Percentiles rank a stretch among this genome's conserved stretches.
These are phyloP conservation scores for Cotesia congregata DNA, from an alignment of 2,888 invertebrate species.

Conservation along the genomic window DNA sequence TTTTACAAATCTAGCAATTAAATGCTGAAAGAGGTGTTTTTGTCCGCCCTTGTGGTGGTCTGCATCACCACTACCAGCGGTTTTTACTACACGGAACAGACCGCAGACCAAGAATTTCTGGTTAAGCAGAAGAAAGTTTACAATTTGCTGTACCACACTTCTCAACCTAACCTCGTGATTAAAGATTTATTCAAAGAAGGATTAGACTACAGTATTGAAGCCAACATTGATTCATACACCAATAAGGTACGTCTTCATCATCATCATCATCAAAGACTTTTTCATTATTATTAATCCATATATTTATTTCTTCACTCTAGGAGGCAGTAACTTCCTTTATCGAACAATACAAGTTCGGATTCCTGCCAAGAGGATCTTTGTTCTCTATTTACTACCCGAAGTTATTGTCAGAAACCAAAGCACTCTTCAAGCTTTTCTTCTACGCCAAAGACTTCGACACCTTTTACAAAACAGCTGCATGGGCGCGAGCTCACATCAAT, in stretches of 20 bases:
- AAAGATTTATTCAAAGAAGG: slow-evolving; percentile 57
- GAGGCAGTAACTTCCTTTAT: slow-evolving; percentile 71
- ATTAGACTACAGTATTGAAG: slow-evolving; percentile 54
- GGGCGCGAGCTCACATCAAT: slow-evolving; percentile 75
- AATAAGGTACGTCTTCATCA: slow-evolving; percentile 52
- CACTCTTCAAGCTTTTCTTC: slow-evolving; percentile 74
- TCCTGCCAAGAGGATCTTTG: slow-evolving; percentile 59
- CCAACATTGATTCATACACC: slow-evolving; percentile 51
- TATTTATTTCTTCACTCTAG: slow-evolving; percentile 54
- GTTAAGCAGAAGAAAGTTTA: slow-evolving; percentile 71
- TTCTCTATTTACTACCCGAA: slow-evolving; percentile 63
- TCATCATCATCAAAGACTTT: background rate
- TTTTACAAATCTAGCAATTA: background rate
- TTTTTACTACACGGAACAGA: slow-evolving; percentile 49
- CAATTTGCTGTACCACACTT: slow-evolving; percentile 70
- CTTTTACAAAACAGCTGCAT: slow-evolving; percentile 75
- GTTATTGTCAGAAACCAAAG: slow-evolving; percentile 71
- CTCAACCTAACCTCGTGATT: slow-evolving; percentile 62
- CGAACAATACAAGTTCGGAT: slow-evolving; percentile 64
- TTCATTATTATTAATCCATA: background rate
- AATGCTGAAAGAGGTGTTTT: slow-evolving; percentile 52
- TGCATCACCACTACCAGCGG: slow-evolving; percentile 35
- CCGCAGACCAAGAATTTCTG: slow-evolving; percentile 64
- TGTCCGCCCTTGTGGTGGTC: slow-evolving; percentile 58
- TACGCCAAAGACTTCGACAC: slow-evolving; percentile 76